Evolutionary conservation across 30 jellyfish, hydroid and myxozoan genomes (phyloP), one percentile per base, ranked within the genome.

Genomic region (Hydra vulgaris): DNA sequence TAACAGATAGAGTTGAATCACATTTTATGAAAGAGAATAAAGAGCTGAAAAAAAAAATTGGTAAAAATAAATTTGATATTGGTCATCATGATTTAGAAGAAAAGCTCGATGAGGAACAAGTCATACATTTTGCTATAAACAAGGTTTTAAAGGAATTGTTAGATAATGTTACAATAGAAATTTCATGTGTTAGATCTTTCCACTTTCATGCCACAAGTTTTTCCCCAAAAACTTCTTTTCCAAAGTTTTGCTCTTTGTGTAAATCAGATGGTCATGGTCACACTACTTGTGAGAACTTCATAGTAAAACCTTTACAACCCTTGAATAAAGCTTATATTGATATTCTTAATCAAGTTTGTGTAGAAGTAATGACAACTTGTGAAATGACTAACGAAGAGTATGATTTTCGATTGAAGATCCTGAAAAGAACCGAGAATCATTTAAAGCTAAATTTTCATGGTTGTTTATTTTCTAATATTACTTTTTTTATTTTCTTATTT

Each of bases 191-290:
- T 5, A 12, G 12, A 5, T 40, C 8, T 40, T 40, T 40, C 12
- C 61, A 40, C 5, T 40, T 40, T 40, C 61, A 40, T 40, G 61
- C 61, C 61, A 12, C 5, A 40, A 40, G 12, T 3, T 40, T 40
- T 12, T 3, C 61, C 12, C 61, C 61, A 5, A 40, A 40, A 70
- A 25, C 15, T 70, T n/a, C 53, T 23, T 80, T 74, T 25, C 92
- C 96, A 0, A 18, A 70, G 18, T 78, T 19, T 21, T 87, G 96
- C 74, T 19, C 72, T 26, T 74, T 21, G 8, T 87, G 96, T 74
- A 71, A 67, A 66, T 25, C 25, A 8, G 77, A 26, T 22, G 88
- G 86, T 77, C 96, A 87, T 76, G 17, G 74, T 0, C 56, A 4
- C 54, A 26, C 25, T 7, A 76, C 26, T 19, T 87, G 96, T 81